Conservation (phyloP, 2,888 invertebrate genomes). For the Athripsodes cinereus region DNA sequence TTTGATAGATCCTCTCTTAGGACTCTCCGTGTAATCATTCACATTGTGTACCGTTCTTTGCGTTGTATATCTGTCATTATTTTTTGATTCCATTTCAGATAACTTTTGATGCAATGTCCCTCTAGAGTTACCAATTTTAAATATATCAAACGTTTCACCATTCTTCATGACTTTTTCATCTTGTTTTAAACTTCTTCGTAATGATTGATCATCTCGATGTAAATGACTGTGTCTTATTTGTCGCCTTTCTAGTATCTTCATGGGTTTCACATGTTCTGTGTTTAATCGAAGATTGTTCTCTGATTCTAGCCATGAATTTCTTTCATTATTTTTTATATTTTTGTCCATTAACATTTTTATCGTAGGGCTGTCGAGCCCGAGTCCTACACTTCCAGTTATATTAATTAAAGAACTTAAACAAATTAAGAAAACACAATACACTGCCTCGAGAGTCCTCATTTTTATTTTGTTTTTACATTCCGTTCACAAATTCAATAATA, state of each 20-base stretch:
- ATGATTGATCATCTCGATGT: constrained; percentile 17
- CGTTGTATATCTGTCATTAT: constrained; percentile 5
- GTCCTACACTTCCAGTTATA: constrained; percentile 8
- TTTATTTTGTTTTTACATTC: neutral
- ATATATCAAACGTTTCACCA: constrained; percentile 20
- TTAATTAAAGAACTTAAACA: neutral
- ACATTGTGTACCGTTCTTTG: neutral
- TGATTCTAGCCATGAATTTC: neutral
- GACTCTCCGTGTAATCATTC: constrained; percentile 11
- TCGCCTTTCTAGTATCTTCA: constrained; percentile 17
- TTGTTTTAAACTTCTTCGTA: constrained; percentile 27
- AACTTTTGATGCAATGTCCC: neutral
- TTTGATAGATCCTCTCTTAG: neutral
- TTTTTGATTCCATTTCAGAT: constrained; percentile 3
- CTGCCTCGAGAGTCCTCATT: neutral
- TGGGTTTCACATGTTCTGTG: neutral
- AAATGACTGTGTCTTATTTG: constrained; percentile 32
- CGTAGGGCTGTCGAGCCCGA: constrained; percentile 4
- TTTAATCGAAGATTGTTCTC: constrained; percentile 4
- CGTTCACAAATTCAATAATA: neutral
- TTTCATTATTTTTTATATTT: neutral
- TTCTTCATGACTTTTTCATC: constrained; percentile 31
- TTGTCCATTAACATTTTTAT: neutral
- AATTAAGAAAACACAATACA: neutral
- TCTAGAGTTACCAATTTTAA: constrained; percentile 7